A percentile compares a stretch with the other conserved stretches of the same genome.
These are phyloP conservation scores for Drosophila meridionalis DNA, from an alignment of 2,888 invertebrate genomes.

Conservation along the genomic window DNA sequence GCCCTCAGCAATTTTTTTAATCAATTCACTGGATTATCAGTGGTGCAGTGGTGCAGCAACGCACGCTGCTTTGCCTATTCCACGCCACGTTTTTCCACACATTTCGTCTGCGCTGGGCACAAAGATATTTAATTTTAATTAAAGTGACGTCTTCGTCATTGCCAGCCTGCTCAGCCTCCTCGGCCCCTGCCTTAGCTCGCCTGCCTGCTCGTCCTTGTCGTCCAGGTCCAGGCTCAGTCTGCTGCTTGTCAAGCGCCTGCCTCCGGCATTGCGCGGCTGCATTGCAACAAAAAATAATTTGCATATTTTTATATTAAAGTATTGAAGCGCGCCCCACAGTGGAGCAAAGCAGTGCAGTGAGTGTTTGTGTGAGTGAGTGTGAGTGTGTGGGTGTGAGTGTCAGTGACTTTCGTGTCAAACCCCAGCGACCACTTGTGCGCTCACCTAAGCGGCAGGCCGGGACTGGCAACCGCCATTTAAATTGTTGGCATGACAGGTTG, in stretches of 20 bases:
- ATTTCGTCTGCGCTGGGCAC: slow-evolving; percentile 36
- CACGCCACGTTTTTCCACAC: slow-evolving; percentile 10
- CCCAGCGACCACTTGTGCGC: slow-evolving; percentile 71
- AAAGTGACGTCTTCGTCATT: slow-evolving; percentile 49
- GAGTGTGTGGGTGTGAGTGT: slow-evolving; percentile 15
- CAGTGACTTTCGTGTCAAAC: slow-evolving; percentile 49
- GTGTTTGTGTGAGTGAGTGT: slow-evolving; percentile 2
- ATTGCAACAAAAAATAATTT: slow-evolving; percentile 58
- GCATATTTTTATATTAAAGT: slow-evolving; percentile 74
- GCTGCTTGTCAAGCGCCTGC: slow-evolving; percentile 24
- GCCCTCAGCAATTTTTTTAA: slow-evolving; percentile 50
- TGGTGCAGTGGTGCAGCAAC: slow-evolving; percentile 16
- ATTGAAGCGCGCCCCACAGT: slow-evolving; percentile 62
- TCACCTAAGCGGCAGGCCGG: slow-evolving; percentile 73
- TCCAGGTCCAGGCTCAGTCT: slow-evolving; percentile 5
- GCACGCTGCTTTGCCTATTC: neutral
- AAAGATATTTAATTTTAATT: slow-evolving; percentile 75
- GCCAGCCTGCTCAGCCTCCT: slow-evolving; percentile 5
- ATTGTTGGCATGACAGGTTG: slow-evolving; percentile 56
- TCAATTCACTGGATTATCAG: slow-evolving; percentile 50
- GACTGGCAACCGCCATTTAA: slow-evolving; percentile 64
- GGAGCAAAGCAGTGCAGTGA: slow-evolving; percentile 52
- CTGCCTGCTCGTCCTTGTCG: slow-evolving; percentile 2
- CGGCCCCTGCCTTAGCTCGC: neutral
- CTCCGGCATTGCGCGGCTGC: slow-evolving; percentile 41